phyloP scores from a whole-genome alignment of 2,797 vertebrate species.

The Aeoliscus strigatus region DNA sequence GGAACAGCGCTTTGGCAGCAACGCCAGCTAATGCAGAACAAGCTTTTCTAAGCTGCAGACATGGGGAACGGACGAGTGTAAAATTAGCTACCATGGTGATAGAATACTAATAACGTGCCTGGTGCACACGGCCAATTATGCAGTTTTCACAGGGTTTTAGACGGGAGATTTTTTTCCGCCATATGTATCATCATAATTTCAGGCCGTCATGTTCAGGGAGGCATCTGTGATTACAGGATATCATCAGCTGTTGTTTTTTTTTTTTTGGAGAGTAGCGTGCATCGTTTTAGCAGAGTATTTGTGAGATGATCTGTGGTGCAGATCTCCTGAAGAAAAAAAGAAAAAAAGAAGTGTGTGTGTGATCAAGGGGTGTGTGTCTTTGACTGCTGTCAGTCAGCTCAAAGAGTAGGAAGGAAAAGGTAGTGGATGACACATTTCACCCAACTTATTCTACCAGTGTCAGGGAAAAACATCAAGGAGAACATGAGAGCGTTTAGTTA shows the following conservation, averaged over 20 bases:
- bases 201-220: neutral
- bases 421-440: no score
- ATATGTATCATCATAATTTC: neutral
- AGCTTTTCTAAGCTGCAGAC: neutral
- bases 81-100: neutral
- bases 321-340: constrained; percentile 15
- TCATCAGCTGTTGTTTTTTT: constrained; percentile 13
- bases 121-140: constrained; percentile 1
- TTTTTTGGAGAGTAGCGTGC: constrained; percentile 3
- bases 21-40: no score
- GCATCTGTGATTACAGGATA: constrained; percentile 4
- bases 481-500: no score
- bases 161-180: neutral
- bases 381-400: constrained; percentile 40
- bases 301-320: constrained; percentile 5
- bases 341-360: constrained; percentile 22
- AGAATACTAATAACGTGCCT: constrained; percentile 4
- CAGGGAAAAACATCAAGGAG: no score
- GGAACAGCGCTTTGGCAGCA: no score
- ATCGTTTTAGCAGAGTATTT: constrained; percentile 13
- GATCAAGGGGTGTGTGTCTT: constrained; percentile 23
- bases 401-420: no score
- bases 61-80: no score
- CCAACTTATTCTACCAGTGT: neutral
- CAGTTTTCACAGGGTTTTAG: constrained; percentile 1